Percentiles rank a stretch among this genome's conserved stretches.
Evolutionary conservation across 2,113 vertebrate species (phyloP).

Genomic region (Carassius gibelio): DNA sequence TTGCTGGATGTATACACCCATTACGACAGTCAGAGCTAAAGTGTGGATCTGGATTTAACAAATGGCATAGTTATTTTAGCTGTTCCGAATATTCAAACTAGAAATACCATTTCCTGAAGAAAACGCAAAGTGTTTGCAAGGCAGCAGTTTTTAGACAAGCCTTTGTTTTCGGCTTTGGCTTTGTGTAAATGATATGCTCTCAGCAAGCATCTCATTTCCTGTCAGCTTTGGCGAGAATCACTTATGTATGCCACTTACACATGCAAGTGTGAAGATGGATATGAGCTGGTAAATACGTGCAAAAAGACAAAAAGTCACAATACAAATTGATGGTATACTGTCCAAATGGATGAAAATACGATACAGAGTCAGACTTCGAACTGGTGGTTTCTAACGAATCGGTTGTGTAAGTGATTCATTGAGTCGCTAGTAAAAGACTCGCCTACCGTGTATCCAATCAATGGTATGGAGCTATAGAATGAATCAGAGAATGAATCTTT

Average conservation of each 20-base stretch:
- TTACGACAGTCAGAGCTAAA: conserved; percentile 58
- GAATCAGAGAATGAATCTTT: neutral
- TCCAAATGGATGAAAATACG: neutral
- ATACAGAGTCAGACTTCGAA: neutral
- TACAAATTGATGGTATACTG: neutral
- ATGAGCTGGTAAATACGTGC: neutral
- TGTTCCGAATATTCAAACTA: neutral
- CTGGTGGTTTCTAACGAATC: neutral
- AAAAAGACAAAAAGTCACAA: neutral
- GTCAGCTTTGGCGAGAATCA: neutral
- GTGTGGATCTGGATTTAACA: conserved; percentile 55
- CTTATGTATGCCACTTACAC: neutral
- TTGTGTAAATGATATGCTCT: neutral
- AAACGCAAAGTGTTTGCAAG: neutral
- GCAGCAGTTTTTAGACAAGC: neutral
- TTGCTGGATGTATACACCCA: conserved; percentile 63
- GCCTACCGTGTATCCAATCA: neutral
- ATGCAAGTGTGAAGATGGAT: neutral
- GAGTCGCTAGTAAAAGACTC: neutral
- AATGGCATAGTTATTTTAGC: conserved; percentile 34
- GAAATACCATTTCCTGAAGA: neutral
- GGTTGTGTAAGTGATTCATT: neutral
- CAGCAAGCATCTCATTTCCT: neutral
- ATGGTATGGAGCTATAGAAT: neutral
- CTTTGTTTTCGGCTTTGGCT: neutral